Conservation (phyloP, 2,113 vertebrate genomes). For the Rhipidura dahli region DNA sequence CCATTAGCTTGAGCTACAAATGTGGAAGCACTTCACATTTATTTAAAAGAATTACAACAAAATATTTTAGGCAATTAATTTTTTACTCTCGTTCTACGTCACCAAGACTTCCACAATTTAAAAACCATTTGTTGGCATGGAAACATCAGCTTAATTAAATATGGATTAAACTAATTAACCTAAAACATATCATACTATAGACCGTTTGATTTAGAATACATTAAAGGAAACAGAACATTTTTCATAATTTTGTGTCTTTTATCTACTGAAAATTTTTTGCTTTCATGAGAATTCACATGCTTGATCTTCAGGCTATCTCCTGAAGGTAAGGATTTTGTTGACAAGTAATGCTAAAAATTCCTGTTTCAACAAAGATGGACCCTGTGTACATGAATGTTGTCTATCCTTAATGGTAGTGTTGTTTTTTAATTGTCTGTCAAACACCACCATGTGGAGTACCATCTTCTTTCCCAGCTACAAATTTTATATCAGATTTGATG, state of each 20-base stretch:
- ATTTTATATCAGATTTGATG: background rate
- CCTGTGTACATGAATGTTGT: background rate
- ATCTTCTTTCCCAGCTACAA: background rate
- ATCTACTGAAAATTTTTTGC: slow-evolving; percentile 46
- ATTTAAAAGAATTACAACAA: slow-evolving; percentile 56
- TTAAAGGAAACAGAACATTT: slow-evolving; percentile 60
- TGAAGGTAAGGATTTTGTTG: background rate
- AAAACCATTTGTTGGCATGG: slow-evolving; percentile 77
- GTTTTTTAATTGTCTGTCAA: background rate
- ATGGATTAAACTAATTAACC: slow-evolving; percentile 77
- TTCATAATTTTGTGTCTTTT: slow-evolving; percentile 58
- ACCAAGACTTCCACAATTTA: slow-evolving; percentile 68
- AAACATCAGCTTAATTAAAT: slow-evolving; percentile 76
- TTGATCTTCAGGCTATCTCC: background rate
- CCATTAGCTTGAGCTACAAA: slow-evolving; percentile 19
- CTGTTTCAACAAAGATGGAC: background rate
- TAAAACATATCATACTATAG: slow-evolving; percentile 67
- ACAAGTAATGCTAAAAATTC: background rate
- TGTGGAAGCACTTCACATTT: slow-evolving; percentile 27
- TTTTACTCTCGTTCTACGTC: slow-evolving; percentile 57
- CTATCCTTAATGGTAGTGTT: background rate
- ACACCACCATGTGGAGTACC: background rate
- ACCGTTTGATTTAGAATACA: slow-evolving; percentile 65
- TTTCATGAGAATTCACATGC: background rate
- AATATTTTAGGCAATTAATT: slow-evolving; percentile 71